phyloP scores from a whole-genome alignment of 2,888 invertebrate genomes.

The Andrena minutula region DNA sequence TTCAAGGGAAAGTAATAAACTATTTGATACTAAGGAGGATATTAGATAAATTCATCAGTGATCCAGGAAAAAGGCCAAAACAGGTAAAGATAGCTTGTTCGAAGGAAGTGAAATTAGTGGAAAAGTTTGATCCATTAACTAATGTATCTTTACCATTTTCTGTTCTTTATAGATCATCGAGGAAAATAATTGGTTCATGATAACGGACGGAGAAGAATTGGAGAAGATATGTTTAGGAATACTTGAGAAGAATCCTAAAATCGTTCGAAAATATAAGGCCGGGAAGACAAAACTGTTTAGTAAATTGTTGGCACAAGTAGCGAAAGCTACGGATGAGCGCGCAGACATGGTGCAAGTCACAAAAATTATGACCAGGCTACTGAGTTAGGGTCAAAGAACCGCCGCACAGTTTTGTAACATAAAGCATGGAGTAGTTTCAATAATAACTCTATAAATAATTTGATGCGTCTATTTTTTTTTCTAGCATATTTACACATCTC shows the following conservation, averaged over 20 bases:
- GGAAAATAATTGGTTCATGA: slow-evolving; percentile 88
- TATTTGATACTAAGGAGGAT: slow-evolving; percentile 87
- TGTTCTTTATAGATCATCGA: slow-evolving; percentile 86
- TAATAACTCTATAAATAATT: slow-evolving; percentile 54
- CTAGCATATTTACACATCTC: slow-evolving; percentile 77
- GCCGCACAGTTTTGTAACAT: slow-evolving; percentile 15
- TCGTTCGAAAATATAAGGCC: slow-evolving; percentile 88
- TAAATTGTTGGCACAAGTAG: slow-evolving; percentile 88
- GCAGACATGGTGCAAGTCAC: slow-evolving; percentile 89
- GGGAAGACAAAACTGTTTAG: slow-evolving; percentile 91
- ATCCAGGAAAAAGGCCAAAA: slow-evolving; percentile 83
- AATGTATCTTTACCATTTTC: slow-evolving; percentile 40
- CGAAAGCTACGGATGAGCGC: slow-evolving; percentile 87
- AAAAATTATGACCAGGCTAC: slow-evolving; percentile 87
- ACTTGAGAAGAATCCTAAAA: slow-evolving; percentile 88
- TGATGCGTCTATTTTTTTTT: slow-evolving; percentile 68
- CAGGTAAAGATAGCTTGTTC: slow-evolving; percentile 79
- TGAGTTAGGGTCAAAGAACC: slow-evolving; percentile 38
- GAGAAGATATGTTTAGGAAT: slow-evolving; percentile 87
- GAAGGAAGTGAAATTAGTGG: background rate
- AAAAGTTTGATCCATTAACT: background rate
- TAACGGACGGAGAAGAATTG: slow-evolving; percentile 88
- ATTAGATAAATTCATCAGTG: slow-evolving; percentile 85
- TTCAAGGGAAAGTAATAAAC: slow-evolving; percentile 88
- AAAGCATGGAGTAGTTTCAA: slow-evolving; percentile 37